phyloP scores from a whole-genome alignment of 92 coral and sea anemone genomes.

The Phenganax stokvisi region DNA sequence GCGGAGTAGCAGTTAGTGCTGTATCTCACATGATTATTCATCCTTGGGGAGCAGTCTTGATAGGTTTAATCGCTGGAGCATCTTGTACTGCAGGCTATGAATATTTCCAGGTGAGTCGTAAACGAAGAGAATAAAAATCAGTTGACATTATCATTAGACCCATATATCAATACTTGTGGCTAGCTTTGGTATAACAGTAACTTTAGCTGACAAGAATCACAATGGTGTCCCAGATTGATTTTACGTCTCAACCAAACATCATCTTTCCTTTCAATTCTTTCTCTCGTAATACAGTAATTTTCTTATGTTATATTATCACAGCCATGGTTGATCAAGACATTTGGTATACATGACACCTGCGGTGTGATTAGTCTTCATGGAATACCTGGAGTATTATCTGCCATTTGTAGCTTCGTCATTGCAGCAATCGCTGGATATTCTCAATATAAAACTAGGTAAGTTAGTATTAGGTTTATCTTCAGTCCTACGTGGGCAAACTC shows the following conservation, averaged over 20 bases:
- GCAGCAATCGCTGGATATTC: slow-evolving; percentile 63
- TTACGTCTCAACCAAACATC: neutral
- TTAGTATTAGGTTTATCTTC: neutral
- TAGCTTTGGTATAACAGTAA: no score
- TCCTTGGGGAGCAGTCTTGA: slow-evolving; percentile 85
- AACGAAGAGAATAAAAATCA: neutral
- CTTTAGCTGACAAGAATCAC: neutral
- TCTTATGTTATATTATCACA: slow-evolving; percentile 15
- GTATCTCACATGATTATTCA: slow-evolving; percentile 87
- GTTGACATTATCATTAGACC: neutral
- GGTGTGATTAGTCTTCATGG: slow-evolving; percentile 93
- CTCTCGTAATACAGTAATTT: no score
- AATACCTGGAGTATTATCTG: slow-evolving; percentile 80
- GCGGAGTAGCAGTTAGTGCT: slow-evolving; percentile 90
- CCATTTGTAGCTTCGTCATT: slow-evolving; percentile 64
- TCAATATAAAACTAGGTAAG: slow-evolving; percentile 74
- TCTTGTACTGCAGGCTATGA: slow-evolving; percentile 69
- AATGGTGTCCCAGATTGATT: neutral
- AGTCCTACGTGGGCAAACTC: no score
- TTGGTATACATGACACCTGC: slow-evolving; percentile 81
- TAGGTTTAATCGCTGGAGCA: slow-evolving; percentile 73
- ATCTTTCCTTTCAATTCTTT: neutral
- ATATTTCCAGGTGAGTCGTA: slow-evolving; percentile 64
- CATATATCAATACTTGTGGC: neutral
- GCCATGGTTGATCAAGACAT: slow-evolving; percentile 75